Evolutionary conservation across 2,797 vertebrate species (phyloP), one percentile per base, ranked within the genome.

Genomic region (Trachurus trachurus): DNA sequence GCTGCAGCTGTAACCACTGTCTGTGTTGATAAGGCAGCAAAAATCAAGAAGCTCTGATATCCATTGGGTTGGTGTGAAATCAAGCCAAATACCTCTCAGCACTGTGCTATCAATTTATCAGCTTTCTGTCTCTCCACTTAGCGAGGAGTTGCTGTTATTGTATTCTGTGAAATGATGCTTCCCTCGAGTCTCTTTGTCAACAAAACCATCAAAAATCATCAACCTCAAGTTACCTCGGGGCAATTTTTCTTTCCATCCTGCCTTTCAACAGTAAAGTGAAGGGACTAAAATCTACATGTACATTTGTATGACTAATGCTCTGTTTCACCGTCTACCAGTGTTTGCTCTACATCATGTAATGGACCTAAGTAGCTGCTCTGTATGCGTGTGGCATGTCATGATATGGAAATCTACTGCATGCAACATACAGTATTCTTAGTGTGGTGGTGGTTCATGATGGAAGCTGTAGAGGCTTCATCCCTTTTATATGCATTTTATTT

Each of bases 271-370:
- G 53, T 66, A 34, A 71, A 31, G 57, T 15, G 37, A 6, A 52
- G 62, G 34, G 74, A 63, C 62, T 56, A 42, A 75, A 79, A 83
- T 68, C 26, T 26, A 26, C 26, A 26, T 71, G 34, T 72, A 72
- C 56, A 61, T 87, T 78, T 85, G 80, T 82, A 89, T 89, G 60
- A 84, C 65, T 69, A 78, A 81, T 76, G 59, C 73, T 59, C 44
- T 74, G 19, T 87, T 88, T 87, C 74, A 88, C 77, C 83, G 76
- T 71, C 71, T 63, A 49, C 47, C 63, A 67, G 6, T 68, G 68
- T 22, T 49, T 52, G 67, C 52, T 58, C 34, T 37, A 37, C 57
- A 66, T 52, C 52, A 74, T 37, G 63, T 49, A 64, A 62, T 71
- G 21, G 37, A 70, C 34, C 31, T 66, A 50, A 71, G 66, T 9